Percentiles rank a stretch among this genome's conserved stretches.
Evolutionary conservation across 2,113 vertebrate genomes (phyloP).

Genomic region (Gobiocypris rarus): DNA sequence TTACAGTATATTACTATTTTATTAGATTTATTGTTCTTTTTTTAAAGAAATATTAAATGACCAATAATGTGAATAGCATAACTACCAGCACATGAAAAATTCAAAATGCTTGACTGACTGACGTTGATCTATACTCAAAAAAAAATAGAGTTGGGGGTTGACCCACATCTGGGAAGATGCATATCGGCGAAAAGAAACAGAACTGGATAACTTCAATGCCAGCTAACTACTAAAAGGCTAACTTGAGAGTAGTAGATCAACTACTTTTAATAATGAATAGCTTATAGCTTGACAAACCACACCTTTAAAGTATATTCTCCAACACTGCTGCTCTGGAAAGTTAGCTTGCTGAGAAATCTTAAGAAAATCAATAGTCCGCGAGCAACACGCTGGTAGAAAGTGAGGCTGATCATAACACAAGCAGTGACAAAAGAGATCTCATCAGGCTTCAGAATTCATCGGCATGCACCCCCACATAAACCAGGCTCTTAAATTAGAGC

Average conservation of each 20-base stretch:
- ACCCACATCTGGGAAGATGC: neutral
- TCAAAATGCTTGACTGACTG: no score
- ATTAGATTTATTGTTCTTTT: no score
- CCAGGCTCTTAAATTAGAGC: conserved; percentile 48
- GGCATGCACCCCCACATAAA: conserved; percentile 28
- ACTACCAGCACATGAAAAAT: no score
- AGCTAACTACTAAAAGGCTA: neutral
- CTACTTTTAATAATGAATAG: neutral
- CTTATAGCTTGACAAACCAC: neutral
- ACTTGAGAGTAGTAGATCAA: neutral
- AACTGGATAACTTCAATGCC: neutral
- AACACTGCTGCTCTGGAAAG: neutral
- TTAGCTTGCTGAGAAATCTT: conserved; percentile 5
- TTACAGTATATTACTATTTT: no score
- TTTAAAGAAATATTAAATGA: no score
- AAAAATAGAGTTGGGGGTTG: no score
- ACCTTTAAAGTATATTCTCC: neutral
- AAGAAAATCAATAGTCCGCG: neutral
- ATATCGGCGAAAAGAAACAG: neutral
- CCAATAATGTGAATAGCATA: no score
- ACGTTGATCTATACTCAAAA: no score
- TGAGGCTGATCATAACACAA: neutral
- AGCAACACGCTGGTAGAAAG: conserved; percentile 1
- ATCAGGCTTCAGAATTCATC: conserved; percentile 37
- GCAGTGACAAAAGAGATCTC: conserved; percentile 16